Base-by-base conservation (phyloP, 2,113 vertebrate species). In the Urocynchramus pylzowi region DNA sequence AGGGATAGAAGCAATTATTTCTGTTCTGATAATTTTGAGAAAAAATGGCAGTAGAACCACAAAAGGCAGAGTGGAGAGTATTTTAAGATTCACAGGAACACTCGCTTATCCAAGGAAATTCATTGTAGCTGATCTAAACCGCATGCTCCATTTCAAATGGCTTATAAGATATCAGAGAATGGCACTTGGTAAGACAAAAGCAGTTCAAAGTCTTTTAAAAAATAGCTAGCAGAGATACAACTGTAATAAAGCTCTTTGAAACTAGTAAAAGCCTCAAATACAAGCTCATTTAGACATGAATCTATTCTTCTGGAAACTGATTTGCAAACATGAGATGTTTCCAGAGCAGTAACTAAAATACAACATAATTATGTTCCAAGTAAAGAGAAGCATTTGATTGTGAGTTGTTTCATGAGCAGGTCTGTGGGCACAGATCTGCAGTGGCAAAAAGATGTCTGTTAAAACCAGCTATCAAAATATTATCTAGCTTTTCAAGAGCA, bases 261-360 rank as follows among this genome's bases (percentile, higher is more conserved):
- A 96, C 70, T 70, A 85, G 63, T 7, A 83, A 67, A 91, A 87
- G 57, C 74, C 57, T 88, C 3, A 1, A 91, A 91, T 70, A 90
- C 42, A 83, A 81, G 50, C 54, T 91, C 67, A 88, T 85, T 94
- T 90, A 60, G 75, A 94, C 27, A 56, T 21, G 6, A 93, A 80
- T 86, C 90, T 91, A 30, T 91, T 93, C 75, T 95, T 96, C 81
- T 90, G 71, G 45, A 91, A 97, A 77, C 47, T 5, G 37, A 80
- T 83, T 74, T 83, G 78, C 71, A 87, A 91, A 88, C 47, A 85
- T 4, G 31, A 89, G 56, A 78, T 1, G 0, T 86, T 94, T 81
- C 63, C 71, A 90, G 50, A 95, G 59, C 67, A 74, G 70, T 92
- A 96, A 95, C 71, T 93, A 92, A 88, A 95, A 91, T 77, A 69